These are phyloP conservation scores for Falco berigora DNA, from an alignment of 2,797 vertebrate genomes.

Conservation along the genomic window DNA sequence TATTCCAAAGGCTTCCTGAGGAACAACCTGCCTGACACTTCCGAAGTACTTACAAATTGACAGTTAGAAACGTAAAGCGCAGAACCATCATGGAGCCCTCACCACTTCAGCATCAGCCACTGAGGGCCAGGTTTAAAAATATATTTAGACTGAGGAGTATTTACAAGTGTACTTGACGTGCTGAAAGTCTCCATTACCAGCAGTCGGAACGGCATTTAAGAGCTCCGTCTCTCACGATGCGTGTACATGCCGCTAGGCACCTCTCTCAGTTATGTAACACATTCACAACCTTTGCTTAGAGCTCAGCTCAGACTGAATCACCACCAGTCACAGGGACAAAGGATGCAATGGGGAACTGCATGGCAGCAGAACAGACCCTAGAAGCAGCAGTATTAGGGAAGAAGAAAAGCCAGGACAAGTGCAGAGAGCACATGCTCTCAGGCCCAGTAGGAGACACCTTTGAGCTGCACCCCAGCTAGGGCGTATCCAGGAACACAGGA, in stretches of 20 bases:
- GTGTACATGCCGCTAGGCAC: neutral
- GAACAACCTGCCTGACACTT: neutral
- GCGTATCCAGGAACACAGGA: neutral
- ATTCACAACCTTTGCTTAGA: neutral
- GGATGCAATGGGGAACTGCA: rapidly evolving
- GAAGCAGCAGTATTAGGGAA: neutral
- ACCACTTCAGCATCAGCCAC: neutral
- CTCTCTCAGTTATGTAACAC: neutral
- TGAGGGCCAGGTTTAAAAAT: neutral
- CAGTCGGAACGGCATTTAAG: neutral
- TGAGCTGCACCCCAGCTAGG: neutral
- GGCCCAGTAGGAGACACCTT: neutral
- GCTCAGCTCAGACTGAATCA: neutral
- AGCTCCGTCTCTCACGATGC: neutral
- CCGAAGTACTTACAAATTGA: neutral
- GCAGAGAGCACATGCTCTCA: neutral
- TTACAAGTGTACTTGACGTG: neutral
- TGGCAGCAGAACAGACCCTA: neutral
- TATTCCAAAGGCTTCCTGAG: neutral
- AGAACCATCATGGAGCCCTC: neutral
- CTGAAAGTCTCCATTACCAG: neutral
- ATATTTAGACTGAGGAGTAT: neutral
- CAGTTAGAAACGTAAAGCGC: neutral
- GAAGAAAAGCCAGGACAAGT: neutral
- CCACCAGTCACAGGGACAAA: neutral